Evolutionary conservation across 2,797 vertebrate species (phyloP), one percentile per base, ranked within the genome.

Genomic region (Onychomys leucogaster): DNA sequence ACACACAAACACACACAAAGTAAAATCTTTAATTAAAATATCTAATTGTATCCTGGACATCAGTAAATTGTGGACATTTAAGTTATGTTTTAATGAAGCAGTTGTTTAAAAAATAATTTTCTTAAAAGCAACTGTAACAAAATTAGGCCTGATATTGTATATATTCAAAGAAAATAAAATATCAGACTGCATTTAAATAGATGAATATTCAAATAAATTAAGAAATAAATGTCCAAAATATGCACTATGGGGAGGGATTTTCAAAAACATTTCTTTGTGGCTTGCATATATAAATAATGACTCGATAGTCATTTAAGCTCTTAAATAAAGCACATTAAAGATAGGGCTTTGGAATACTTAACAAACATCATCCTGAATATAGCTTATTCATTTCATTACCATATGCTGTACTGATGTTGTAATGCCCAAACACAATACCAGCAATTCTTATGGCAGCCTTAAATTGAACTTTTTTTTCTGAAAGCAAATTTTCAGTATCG

Each of bases 311-410:
- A 89, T 43, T 83, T 91, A 93, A 89, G 73, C 37, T 75, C 9
- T 84, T 92, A 96, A 90, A 77, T 76, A 88, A 85, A 95, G 12
- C 49, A 76, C 19, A 81, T 4, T 61, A 10, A 7, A 12, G 29
- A 86, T 93, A 89, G 1, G 2, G 5, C 5, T 25, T 4, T 87
- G 16, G 52, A 69, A 87, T 89, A 83, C 8, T 82, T 80, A n/a
- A 34, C 2, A 91, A 96, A 91, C 14, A 86, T 57, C 63, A 93
- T 96, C 5, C 29, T 95, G 76, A 88, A 76, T 84, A 91, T 1
- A 90, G n/a, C 71, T 43, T 87, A 89, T 67, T 16, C 75, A 41
- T 25, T 86, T 89, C 83, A 69, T 76, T 71, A 65, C 19, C 69
- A 32, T 93, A 43, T 57, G 1, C 49, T 34, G 32, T 34, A 96